Conservation (phyloP, 2,888 invertebrate species). For the Limnephilus marmoratus region DNA sequence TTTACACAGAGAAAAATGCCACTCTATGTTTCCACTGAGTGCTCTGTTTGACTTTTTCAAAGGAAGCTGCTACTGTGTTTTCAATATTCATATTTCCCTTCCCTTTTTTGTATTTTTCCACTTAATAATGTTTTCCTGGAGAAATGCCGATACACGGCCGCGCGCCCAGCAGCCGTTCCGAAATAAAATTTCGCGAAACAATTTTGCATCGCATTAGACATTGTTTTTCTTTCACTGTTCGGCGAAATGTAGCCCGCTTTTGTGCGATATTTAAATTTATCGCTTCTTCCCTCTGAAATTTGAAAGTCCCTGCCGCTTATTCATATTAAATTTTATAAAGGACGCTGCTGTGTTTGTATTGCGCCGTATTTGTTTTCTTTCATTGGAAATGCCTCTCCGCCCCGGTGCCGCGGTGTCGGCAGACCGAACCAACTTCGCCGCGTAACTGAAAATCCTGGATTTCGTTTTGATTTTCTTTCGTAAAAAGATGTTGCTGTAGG, state of each 20-base stretch:
- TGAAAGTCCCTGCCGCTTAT: constrained; percentile 39
- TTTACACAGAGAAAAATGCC: constrained; percentile 2
- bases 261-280: constrained; percentile 41
- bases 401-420: background rate
- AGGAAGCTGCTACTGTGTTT: background rate
- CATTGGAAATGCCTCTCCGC: constrained; percentile 11
- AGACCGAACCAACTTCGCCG: background rate
- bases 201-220: constrained; percentile 26
- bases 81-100: background rate
- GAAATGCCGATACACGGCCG: background rate
- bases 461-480: background rate
- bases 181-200: constrained; percentile 33
- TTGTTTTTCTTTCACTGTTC: constrained; percentile 26
- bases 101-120: background rate
- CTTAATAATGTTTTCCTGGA: background rate
- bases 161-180: background rate
- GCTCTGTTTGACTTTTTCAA: constrained; percentile 2
- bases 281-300: constrained; percentile 14
- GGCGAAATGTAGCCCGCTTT: constrained; percentile 14
- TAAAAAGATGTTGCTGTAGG: background rate
- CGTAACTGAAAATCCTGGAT: background rate
- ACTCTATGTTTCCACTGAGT: background rate
- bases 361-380: constrained; percentile 7
- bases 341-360: constrained; percentile 13
- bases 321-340: constrained; percentile 28